Base-by-base conservation (phyloP, 1,140 invertebrate species). In the Formica exsecta region DNA sequence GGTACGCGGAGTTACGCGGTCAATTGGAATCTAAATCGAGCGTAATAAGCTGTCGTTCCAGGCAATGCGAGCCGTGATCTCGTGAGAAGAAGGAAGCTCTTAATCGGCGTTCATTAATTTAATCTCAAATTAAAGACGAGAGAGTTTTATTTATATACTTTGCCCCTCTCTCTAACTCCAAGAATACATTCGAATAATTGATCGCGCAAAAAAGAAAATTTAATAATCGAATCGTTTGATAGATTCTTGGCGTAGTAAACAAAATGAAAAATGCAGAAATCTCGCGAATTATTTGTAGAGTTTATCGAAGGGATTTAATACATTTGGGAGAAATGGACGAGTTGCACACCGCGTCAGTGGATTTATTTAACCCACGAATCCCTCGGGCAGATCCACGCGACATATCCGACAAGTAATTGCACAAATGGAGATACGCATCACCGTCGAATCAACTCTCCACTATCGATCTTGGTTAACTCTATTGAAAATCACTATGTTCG, bases 1-100 rank as follows among this genome's bases (percentile, higher is more conserved):
- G 68, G n/a, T 81, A 79, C 76, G 62, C 65, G 44, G 38, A 81
- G 38, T 83, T 73, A 83, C 66, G 54, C 79, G 38, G 79, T 83
- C 79, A 73, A 83, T 74, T 83, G 79, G 54, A 83, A 83, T 83
- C 65, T 81, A 81, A 81, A 81, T 81, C 79, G 66, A 81, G 54
- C 66, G 79, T 81, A 81, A 81, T 81, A 73, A 81, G 66, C 38
- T 25, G 22, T 80, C 64, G 77, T 71, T 73, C 25, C 25, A 41
- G 41, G 38, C 25, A 73, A 73, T 44, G 38, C 51, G 29, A 81
- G 68, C 6, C 32, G 16, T 83, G 66, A 81, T 81, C 79, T 71
- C 79, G 68, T 62, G 79, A 80, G 76, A 81, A 81, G 79, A 81
- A 81, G 79, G 79, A 83, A 83, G 79, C 79, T 29, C 79, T 74